These are phyloP conservation scores for Schizotus pectinicornis DNA, from an alignment of 2,888 invertebrate species.

Conservation along the genomic window DNA sequence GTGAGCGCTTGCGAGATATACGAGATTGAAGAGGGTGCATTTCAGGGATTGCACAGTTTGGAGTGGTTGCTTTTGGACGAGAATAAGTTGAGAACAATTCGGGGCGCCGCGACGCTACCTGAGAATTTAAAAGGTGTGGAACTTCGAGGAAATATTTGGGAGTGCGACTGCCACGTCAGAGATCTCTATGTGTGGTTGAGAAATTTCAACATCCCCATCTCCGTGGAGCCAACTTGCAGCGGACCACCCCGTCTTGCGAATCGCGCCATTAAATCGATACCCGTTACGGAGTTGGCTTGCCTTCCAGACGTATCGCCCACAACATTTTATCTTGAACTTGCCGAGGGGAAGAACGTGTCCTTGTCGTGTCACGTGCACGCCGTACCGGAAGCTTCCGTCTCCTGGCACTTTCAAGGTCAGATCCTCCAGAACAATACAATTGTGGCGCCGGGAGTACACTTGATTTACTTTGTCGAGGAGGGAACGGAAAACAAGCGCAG, in stretches of 20 bases:
- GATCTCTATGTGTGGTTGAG: slow-evolving; percentile 80
- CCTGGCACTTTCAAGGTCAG: slow-evolving; percentile 85
- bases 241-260: slow-evolving; percentile 73
- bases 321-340: slow-evolving; percentile 76
- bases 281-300: slow-evolving; percentile 77
- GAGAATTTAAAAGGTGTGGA: slow-evolving; percentile 77
- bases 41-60: slow-evolving; percentile 78
- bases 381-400: slow-evolving; percentile 79
- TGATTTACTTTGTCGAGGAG: slow-evolving; percentile 75
- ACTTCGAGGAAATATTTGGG: slow-evolving; percentile 87
- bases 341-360: slow-evolving; percentile 82
- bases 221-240: slow-evolving; percentile 79
- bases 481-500: slow-evolving; percentile 77
- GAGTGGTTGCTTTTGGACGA: slow-evolving; percentile 86
- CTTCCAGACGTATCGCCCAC: slow-evolving; percentile 79
- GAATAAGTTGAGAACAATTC: slow-evolving; percentile 77
- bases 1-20: slow-evolving; percentile 81
- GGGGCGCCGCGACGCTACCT: slow-evolving; percentile 74
- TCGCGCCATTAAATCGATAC: slow-evolving; percentile 70
- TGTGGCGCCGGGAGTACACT: slow-evolving; percentile 69
- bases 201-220: slow-evolving; percentile 77
- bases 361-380: slow-evolving; percentile 81
- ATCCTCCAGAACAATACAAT: slow-evolving; percentile 78
- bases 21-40: slow-evolving; percentile 78
- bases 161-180: slow-evolving; percentile 83